Evolutionary conservation across 2,888 invertebrate genomes (phyloP).

Genomic region (Pilophorus perplexus): DNA sequence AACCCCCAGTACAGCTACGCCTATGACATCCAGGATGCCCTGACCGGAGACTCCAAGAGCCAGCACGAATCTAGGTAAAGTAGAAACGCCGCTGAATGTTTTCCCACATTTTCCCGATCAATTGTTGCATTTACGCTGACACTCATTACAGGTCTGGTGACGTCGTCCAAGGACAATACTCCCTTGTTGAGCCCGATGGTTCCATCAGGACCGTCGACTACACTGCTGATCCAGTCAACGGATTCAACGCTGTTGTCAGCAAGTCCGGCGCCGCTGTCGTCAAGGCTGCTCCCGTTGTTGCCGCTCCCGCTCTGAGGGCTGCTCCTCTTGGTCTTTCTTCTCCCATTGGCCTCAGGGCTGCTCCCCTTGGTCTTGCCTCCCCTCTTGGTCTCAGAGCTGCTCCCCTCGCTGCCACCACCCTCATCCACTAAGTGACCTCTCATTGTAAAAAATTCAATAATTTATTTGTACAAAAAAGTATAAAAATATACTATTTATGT

Average conservation of each 20-base stretch:
- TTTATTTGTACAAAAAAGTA: constrained; percentile 5
- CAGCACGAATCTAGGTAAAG: too few relatives aligned
- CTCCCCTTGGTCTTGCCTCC: constrained; percentile 16
- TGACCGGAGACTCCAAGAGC: too few relatives aligned
- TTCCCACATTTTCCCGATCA: too few relatives aligned
- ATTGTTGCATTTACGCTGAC: too few relatives aligned
- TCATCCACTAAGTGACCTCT: constrained; percentile 1
- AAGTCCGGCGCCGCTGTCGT: too few relatives aligned
- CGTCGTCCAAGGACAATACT: constrained; percentile 23
- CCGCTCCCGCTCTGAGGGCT: constrained; percentile 1
- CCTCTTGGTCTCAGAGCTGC: constrained; percentile 17
- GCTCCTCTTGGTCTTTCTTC: constrained; percentile 9
- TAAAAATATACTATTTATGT: too few relatives aligned
- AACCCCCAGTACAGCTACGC: too few relatives aligned
- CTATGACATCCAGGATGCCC: too few relatives aligned
- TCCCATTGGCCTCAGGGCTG: constrained; percentile 10
- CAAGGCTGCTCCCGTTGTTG: neutral
- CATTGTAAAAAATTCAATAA: neutral
- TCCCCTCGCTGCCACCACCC: neutral
- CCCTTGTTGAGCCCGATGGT: constrained; percentile 30
- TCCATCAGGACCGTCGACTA: too few relatives aligned
- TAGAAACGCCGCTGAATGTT: constrained; percentile 7
- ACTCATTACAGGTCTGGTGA: too few relatives aligned
- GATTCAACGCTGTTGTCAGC: constrained; percentile 34
- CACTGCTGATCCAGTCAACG: constrained; percentile 34